Conservation (phyloP, 2,113 vertebrate species). For the Pandion haliaetus region DNA sequence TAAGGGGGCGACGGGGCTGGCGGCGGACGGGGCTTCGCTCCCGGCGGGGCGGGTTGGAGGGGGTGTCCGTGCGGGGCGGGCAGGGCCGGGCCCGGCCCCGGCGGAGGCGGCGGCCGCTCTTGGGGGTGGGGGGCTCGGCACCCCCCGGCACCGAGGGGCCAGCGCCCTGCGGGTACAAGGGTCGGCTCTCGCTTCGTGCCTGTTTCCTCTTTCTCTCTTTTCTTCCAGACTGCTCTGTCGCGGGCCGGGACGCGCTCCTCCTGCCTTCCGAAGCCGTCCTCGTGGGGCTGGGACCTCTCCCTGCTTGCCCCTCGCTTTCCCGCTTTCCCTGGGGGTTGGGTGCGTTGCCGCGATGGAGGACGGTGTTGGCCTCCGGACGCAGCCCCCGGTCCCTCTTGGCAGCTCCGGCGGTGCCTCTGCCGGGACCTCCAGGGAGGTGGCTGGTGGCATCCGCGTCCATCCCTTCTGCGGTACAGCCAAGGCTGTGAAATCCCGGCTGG, state of each 20-base stretch:
- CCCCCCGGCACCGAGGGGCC: no score
- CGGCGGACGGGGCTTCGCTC: no score
- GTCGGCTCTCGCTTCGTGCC: neutral
- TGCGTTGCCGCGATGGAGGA: neutral
- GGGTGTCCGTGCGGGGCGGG: no score
- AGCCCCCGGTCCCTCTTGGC: neutral
- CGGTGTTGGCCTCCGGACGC: neutral
- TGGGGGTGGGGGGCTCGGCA: no score
- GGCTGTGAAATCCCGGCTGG: neutral
- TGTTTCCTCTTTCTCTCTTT: conserved; percentile 10
- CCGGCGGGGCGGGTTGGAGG: no score
- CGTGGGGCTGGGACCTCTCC: neutral
- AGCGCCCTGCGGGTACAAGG: no score
- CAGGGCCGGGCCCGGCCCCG: no score
- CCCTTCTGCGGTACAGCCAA: no score
- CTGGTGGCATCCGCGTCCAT: rapidly evolving
- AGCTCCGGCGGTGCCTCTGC: neutral
- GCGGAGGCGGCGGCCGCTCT: no score
- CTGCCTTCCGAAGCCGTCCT: neutral
- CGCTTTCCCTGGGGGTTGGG: neutral
- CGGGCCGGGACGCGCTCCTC: neutral
- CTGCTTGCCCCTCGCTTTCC: neutral
- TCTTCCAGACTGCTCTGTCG: conserved; percentile 35
- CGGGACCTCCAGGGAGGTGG: neutral
- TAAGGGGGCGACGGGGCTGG: no score